A percentile compares a stretch with the other conserved stretches of the same genome.
phyloP scores from a whole-genome alignment of 2,888 invertebrate genomes.

The Monoplex corrugatus region DNA sequence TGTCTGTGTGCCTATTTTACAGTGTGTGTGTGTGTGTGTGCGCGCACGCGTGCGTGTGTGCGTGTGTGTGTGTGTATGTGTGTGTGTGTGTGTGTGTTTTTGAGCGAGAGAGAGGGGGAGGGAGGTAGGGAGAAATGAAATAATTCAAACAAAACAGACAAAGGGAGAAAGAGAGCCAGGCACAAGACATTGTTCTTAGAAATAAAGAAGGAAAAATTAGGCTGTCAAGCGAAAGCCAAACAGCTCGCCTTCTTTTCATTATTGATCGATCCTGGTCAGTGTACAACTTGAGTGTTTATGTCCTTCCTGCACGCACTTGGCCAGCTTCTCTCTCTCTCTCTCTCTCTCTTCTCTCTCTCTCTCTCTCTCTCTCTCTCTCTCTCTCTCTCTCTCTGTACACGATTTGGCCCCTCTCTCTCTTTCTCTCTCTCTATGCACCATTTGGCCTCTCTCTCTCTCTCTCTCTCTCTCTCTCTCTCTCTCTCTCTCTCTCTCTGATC shows the following conservation, averaged over 20 bases:
- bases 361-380: too few species aligned
- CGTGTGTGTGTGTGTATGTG: slow-evolving; percentile 11
- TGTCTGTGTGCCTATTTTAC: neutral
- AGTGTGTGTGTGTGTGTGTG: neutral
- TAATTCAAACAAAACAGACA: neutral
- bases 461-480: too few species aligned
- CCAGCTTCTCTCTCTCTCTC: too few species aligned
- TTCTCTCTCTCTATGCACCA: too few species aligned
- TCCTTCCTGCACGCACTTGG: too few species aligned
- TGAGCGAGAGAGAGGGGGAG: neutral
- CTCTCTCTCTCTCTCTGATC: too few species aligned
- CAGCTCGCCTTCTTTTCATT: neutral
- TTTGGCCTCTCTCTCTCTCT: too few species aligned
- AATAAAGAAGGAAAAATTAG: neutral
- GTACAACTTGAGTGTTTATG: neutral
- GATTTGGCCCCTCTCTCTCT: too few species aligned
- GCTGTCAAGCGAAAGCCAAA: neutral
- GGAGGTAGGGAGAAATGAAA: neutral
- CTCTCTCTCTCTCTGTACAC: too few species aligned
- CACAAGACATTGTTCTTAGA: neutral
- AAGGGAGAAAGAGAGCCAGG: neutral
- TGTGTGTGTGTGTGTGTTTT: neutral
- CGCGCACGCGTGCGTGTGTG: slow-evolving; percentile 1
- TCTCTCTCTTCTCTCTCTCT: too few species aligned
- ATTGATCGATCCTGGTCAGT: neutral